Conservation (phyloP, 2,113 vertebrate species). For the Peromyscus maniculatus region DNA sequence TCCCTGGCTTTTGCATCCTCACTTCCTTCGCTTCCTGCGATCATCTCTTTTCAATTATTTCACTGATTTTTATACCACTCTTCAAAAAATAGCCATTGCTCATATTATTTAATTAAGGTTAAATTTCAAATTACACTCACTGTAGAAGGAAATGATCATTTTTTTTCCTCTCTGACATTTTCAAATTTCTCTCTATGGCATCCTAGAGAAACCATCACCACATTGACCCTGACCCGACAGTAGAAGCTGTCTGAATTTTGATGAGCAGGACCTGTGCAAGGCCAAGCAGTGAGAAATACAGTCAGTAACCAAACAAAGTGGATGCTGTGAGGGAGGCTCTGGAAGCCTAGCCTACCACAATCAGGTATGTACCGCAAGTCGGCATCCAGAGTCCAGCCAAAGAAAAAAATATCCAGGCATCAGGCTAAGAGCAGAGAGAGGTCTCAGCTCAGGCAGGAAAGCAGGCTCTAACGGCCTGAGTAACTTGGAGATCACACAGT, state of each 20-base stretch:
- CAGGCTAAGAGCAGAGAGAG: not conserved
- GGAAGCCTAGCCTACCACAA: not conserved
- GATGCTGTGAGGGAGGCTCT: not conserved
- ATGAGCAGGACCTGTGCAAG: not conserved
- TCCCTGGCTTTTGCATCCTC: not conserved
- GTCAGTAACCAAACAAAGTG: not conserved
- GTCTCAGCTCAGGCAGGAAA: not conserved
- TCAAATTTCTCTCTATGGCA: not conserved
- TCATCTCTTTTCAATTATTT: slow-evolving; percentile 40
- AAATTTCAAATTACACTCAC: slow-evolving; percentile 44
- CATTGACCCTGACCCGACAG: not conserved
- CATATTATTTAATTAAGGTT: slow-evolving; percentile 36
- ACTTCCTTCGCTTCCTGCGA: not conserved
- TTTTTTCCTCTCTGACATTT: slow-evolving; percentile 37
- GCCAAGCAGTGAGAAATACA: not conserved
- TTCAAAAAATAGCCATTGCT: not conserved
- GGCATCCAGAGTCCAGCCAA: not conserved
- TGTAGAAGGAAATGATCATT: slow-evolving; percentile 44
- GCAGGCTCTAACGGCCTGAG: not conserved
- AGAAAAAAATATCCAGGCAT: slow-evolving; percentile 39
- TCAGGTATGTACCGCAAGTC: not conserved
- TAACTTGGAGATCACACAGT: not conserved
- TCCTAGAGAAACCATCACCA: not conserved
- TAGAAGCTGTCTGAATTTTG: not conserved
- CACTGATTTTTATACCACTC: slow-evolving; percentile 48